A percentile compares a stretch with the other conserved stretches of the same genome.
Conservation (phyloP, 2,888 invertebrate genomes). For the Tetramorium bicarinatum region DNA sequence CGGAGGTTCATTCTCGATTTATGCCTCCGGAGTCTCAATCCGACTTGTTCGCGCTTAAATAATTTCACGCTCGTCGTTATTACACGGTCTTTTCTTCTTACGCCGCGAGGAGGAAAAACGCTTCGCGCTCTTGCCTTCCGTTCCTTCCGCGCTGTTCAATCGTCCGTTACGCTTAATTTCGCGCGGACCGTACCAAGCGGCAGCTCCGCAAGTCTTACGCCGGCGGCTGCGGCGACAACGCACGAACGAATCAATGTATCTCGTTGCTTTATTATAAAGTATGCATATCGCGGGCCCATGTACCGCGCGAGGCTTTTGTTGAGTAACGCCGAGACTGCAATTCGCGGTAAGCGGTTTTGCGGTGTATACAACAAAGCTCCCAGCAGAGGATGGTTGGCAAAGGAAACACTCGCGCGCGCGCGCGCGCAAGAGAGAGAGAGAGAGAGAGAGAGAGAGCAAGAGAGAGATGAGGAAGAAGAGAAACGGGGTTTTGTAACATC, state of each 20-base stretch:
- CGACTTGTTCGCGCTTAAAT: conserved; percentile 36
- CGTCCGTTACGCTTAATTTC: conserved; percentile 17
- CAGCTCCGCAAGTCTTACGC: neutral
- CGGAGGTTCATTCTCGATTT: conserved; percentile 30
- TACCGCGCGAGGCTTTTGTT: conserved; percentile 55
- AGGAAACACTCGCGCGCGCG: conserved; percentile 44
- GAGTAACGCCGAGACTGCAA: conserved; percentile 43
- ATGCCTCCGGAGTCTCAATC: conserved; percentile 13
- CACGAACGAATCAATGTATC: conserved; percentile 35
- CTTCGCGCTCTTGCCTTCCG: neutral
- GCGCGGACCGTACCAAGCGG: neutral
- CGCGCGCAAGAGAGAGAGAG: neutral
- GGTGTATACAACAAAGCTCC: conserved; percentile 35
- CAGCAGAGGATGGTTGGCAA: conserved; percentile 42
- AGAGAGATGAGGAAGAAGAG: neutral
- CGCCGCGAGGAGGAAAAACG: conserved; percentile 12
- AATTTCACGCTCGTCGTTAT: conserved; percentile 39
- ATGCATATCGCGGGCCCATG: conserved; percentile 31
- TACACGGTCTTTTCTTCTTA: conserved; percentile 22
- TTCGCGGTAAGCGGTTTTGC: conserved; percentile 61
- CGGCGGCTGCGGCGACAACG: conserved; percentile 1
- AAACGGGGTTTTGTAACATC: conserved; percentile 8
- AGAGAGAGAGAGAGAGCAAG: neutral
- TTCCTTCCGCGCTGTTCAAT: neutral
- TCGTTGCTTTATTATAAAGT: conserved; percentile 31